phyloP scores from a whole-genome alignment of 2,797 vertebrate genomes.

The Scleropages formosus region DNA sequence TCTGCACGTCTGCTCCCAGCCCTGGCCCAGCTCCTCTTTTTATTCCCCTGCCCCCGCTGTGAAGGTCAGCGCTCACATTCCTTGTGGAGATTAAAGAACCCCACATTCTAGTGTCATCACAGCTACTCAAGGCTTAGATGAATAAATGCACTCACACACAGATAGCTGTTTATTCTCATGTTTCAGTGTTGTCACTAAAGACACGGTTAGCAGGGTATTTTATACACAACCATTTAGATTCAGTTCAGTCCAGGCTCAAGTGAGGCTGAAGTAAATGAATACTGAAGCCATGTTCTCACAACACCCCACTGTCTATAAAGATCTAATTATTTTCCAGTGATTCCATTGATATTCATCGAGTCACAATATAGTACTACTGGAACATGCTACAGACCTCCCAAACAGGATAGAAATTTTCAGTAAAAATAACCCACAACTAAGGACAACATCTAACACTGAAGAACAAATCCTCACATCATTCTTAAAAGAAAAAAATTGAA shows the following conservation, averaged over 20 bases:
- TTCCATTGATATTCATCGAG: not conserved
- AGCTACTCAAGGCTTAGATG: slow-evolving; percentile 30
- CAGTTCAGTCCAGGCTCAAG: not conserved
- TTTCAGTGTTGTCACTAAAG: not conserved
- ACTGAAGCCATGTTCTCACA: no score
- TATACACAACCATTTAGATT: not conserved
- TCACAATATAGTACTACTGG: not conserved
- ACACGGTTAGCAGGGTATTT: not conserved
- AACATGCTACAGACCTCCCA: not conserved
- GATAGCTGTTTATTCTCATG: not conserved
- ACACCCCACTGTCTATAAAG: no score
- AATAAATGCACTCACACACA: not conserved
- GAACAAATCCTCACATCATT: not conserved
- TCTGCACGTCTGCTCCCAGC: slow-evolving; percentile 24
- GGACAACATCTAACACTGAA: not conserved
- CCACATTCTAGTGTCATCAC: slow-evolving; percentile 18
- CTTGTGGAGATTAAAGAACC: slow-evolving; percentile 54
- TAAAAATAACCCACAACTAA: not conserved
- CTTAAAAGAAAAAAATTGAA: not conserved
- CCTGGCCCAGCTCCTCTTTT: slow-evolving; percentile 36
- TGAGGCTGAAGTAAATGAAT: not conserved
- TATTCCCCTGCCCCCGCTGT: slow-evolving; percentile 50
- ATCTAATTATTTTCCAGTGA: no score
- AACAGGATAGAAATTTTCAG: not conserved
- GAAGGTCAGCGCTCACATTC: slow-evolving; percentile 50